Percentiles rank a stretch among this genome's conserved stretches.
Conservation (phyloP, 2,113 vertebrate species). For the Xiphophorus hellerii region DNA sequence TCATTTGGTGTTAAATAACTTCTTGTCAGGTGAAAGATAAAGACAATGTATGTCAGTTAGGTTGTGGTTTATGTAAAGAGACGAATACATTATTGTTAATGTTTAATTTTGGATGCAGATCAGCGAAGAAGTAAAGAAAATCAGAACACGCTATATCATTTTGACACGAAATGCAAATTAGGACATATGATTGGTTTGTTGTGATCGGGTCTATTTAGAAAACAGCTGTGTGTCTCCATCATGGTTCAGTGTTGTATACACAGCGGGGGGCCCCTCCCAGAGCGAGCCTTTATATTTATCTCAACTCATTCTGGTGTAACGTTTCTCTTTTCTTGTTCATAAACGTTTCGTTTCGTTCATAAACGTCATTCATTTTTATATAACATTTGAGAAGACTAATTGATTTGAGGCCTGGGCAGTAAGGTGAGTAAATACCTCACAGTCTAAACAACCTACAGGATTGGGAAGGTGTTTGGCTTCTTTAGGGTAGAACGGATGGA, state of each 20-base stretch:
- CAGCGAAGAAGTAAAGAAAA: not conserved
- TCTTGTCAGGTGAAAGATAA: no score
- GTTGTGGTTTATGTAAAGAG: not conserved
- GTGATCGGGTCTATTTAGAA: conserved; percentile 22
- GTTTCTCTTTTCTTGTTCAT: conserved; percentile 1
- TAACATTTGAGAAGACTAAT: not conserved
- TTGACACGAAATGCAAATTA: not conserved
- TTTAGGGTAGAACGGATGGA: not conserved
- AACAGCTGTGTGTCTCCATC: conserved; percentile 20
- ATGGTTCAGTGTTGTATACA: conserved; percentile 47
- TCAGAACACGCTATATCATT: not conserved
- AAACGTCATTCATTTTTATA: not conserved
- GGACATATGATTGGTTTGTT: not conserved
- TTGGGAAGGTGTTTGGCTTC: not conserved
- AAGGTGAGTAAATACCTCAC: conserved; percentile 20
- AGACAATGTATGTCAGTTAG: not conserved
- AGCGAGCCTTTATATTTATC: conserved; percentile 18
- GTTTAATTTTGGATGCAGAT: not conserved
- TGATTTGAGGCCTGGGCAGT: not conserved
- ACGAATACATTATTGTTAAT: not conserved
- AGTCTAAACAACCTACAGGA: not conserved
- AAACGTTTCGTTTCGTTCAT: not conserved
- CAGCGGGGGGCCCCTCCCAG: conserved; percentile 23
- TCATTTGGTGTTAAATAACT: no score
- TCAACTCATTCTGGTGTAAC: not conserved